Percentiles rank a stretch among this genome's conserved stretches.
Conservation (phyloP, 64 coral and sea anemone species). For the Montipora capricornis region DNA sequence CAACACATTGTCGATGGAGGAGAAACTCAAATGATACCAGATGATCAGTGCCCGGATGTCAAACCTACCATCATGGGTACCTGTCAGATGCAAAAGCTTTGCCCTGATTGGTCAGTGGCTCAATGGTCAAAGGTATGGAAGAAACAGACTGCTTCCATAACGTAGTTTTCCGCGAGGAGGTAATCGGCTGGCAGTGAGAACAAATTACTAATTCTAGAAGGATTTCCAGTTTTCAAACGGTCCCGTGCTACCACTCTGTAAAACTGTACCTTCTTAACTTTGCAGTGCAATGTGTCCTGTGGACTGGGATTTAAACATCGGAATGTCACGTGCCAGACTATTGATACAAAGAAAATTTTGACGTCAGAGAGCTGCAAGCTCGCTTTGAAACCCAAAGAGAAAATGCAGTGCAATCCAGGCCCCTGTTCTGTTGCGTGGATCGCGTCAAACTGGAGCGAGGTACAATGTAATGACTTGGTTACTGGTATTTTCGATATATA, state of each 20-base stretch:
- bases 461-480: neutral
- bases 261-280: neutral
- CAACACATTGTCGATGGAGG: slow-evolving; percentile 58
- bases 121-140: slow-evolving; percentile 79
- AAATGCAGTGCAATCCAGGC: slow-evolving; percentile 68
- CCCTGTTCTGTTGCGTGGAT: slow-evolving; percentile 82
- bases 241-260: too few species aligned
- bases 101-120: slow-evolving; percentile 60
- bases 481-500: too few species aligned
- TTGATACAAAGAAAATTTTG: neutral
- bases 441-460: slow-evolving; percentile 80
- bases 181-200: too few species aligned
- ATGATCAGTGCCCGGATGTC: slow-evolving; percentile 55
- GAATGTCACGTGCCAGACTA: slow-evolving; percentile 42
- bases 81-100: slow-evolving; percentile 52
- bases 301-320: slow-evolving; percentile 46
- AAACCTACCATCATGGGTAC: slow-evolving; percentile 60
- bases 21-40: slow-evolving; percentile 61
- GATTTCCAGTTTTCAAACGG: neutral
- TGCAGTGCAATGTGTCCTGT: slow-evolving; percentile 82
- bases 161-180: too few species aligned
- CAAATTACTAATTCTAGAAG: too few species aligned
- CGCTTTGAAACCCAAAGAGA: slow-evolving; percentile 39
- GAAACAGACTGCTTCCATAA: neutral
- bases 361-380: slow-evolving; percentile 59